Evolutionary conservation across 1,140 invertebrate genomes (phyloP), one percentile per base, ranked within the genome.

Genomic region (Nilaparvata lugens): DNA sequence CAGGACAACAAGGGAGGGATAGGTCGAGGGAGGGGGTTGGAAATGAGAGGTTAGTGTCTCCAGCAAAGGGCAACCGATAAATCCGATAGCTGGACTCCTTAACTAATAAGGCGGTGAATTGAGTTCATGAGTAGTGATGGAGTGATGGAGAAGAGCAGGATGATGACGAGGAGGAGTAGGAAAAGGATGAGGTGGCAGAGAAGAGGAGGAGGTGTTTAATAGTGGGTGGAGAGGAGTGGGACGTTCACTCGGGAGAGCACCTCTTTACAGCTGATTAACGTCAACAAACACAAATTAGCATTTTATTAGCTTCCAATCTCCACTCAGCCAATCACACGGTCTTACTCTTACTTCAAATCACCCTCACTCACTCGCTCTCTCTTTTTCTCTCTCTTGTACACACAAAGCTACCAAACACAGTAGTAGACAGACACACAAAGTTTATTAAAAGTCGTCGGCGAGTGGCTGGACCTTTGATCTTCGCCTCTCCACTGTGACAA

Each of bases 241-340:
- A n/a, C n/a, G n/a, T n/a, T n/a, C 45, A 38, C 23, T 57, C 42
- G 45, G 45, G 45, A 43, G 56, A 57, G 23, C 53, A 62, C 60
- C 60, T 51, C 61, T 53, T 65, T 54, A 55, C 64, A 63, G 60
- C 56, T 78, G 77, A 76, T 78, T 78, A 78, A 74, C 72, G 74
- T 76, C 69, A 69, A 73, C 75, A 78, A 79, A 79, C 76, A 78
- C 72, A 72, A 76, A 79, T 79, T 79, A 79, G 68, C 77, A 79
- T 79, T 79, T 79, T 79, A 79, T 79, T 79, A 76, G 75, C 66
- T 73, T 74, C 45, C 65, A 62, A 61, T 54, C 64, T 45, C 70
- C 69, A 65, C 52, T 58, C 21, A 66, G 60, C 62, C 62, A 64
- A 52, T 59, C 62, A 68, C 66, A 62, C 65, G 60, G 21, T 52